A percentile compares a stretch with the other conserved stretches of the same genome.
Conservation (phyloP, 1,140 invertebrate genomes). For the Calephelis nemesis region DNA sequence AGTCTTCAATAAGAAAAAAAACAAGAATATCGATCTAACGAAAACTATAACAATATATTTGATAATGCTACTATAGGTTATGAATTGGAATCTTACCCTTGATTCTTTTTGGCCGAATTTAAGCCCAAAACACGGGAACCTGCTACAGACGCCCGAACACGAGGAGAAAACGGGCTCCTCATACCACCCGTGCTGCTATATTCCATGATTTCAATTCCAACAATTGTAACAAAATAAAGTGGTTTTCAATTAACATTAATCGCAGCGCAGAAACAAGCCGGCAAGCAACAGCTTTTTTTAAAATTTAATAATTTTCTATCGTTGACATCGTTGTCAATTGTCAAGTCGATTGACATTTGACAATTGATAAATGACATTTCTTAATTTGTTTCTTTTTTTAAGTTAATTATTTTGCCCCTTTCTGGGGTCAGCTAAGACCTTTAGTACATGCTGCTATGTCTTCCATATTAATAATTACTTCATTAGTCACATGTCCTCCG, state of each 20-base stretch:
- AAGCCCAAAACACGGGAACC: slow-evolving; percentile 63
- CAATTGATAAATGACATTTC: background rate
- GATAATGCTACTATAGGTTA: slow-evolving; percentile 35
- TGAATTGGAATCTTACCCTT: slow-evolving; percentile 45
- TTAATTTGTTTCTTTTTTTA: no score
- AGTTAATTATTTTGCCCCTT: no score
- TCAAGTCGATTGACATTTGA: no score
- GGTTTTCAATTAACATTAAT: background rate
- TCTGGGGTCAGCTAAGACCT: no score
- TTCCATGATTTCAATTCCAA: slow-evolving; percentile 60
- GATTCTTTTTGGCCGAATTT: slow-evolving; percentile 68
- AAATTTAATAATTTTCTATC: no score
- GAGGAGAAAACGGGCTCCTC: slow-evolving; percentile 77
- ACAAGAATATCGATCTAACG: slow-evolving; percentile 16
- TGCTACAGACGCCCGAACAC: slow-evolving; percentile 64
- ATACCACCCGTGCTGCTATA: slow-evolving; percentile 66
- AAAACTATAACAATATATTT: no score
- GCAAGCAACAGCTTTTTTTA: background rate
- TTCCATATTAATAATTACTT: no score
- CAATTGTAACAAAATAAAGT: slow-evolving; percentile 10
- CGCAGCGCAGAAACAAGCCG: background rate
- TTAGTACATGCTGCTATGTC: no score
- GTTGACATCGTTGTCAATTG: no score
- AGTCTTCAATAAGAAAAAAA: background rate
- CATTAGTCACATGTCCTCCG: no score